These are phyloP conservation scores for Dryobotodes eremita DNA, from an alignment of 2,888 invertebrate genomes.

Conservation along the genomic window DNA sequence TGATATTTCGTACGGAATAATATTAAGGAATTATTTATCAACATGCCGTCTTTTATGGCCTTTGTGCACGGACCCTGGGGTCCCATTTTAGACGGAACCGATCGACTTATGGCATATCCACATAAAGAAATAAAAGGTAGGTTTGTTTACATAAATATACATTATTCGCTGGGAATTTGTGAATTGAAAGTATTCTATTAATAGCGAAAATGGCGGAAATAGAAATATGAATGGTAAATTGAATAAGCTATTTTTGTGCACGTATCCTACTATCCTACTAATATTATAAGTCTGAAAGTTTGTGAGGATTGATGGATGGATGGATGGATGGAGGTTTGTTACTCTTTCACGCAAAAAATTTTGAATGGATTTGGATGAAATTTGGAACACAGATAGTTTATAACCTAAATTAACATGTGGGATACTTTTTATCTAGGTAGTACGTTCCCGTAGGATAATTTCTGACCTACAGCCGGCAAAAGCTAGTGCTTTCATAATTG, in stretches of 20 bases:
- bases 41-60: constrained; percentile 3
- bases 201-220: neutral
- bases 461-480: too few relatives aligned
- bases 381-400: too few relatives aligned
- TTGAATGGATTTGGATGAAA: too few relatives aligned
- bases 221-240: neutral
- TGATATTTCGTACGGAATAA: constrained; percentile 28
- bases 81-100: constrained; percentile 16
- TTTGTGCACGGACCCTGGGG: constrained; percentile 35
- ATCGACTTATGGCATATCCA: constrained; percentile 8
- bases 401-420: too few relatives aligned
- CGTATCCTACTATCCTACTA: too few relatives aligned
- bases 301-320: too few relatives aligned
- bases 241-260: neutral
- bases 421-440: too few relatives aligned
- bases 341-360: too few relatives aligned
- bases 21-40: constrained; percentile 60
- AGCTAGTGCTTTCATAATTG: neutral
- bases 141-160: neutral
- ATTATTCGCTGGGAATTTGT: neutral
- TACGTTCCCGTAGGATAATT: too few relatives aligned
- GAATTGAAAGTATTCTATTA: neutral
- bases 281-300: too few relatives aligned
- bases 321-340: too few relatives aligned
- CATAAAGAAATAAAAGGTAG: constrained; percentile 4